Percentiles rank a stretch among this genome's conserved stretches.
Evolutionary conservation across 1,140 invertebrate species (phyloP).

Genomic region (Aphaenogaster floridana): DNA sequence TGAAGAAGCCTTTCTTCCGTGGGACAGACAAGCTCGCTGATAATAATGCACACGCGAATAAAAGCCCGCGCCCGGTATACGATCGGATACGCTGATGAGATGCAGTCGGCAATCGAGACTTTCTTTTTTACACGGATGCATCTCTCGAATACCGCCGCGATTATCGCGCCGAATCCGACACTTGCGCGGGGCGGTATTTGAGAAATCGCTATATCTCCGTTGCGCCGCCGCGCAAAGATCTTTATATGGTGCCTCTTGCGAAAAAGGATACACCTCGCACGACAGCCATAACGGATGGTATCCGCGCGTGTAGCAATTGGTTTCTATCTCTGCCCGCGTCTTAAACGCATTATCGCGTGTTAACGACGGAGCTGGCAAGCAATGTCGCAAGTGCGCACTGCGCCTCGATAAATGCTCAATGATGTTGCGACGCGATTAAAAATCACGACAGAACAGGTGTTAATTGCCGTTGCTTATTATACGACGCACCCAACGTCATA

Average conservation of each 20-base stretch:
- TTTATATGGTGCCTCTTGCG: slow-evolving; percentile 20
- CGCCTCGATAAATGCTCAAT: slow-evolving; percentile 8
- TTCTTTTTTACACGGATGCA: not conserved
- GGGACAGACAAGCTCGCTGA: slow-evolving; percentile 9
- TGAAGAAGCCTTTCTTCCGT: not conserved
- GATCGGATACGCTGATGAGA: slow-evolving; percentile 58
- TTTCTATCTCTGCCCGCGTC: slow-evolving; percentile 23
- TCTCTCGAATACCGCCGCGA: not conserved
- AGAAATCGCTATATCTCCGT: not conserved
- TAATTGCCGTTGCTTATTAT: slow-evolving; percentile 21
- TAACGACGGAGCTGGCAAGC: slow-evolving; percentile 21
- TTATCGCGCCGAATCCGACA: slow-evolving; percentile 18
- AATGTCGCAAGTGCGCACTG: slow-evolving; percentile 10
- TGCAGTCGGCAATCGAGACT: slow-evolving; percentile 47
- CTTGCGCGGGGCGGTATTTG: not conserved
- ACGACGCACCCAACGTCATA: not conserved
- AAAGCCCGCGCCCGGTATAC: not conserved
- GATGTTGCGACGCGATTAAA: not conserved
- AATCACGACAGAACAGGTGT: not conserved
- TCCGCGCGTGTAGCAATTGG: slow-evolving; percentile 34
- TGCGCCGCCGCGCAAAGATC: slow-evolving; percentile 7
- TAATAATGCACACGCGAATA: slow-evolving; percentile 58
- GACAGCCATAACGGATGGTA: slow-evolving; percentile 38
- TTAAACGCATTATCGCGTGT: slow-evolving; percentile 42
- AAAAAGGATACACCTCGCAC: slow-evolving; percentile 33